A percentile compares a stretch with the other conserved stretches of the same genome.
Conservation (phyloP, 30 jellyfish, hydroid and myxozoan species). For the Cassiopea andromeda region DNA sequence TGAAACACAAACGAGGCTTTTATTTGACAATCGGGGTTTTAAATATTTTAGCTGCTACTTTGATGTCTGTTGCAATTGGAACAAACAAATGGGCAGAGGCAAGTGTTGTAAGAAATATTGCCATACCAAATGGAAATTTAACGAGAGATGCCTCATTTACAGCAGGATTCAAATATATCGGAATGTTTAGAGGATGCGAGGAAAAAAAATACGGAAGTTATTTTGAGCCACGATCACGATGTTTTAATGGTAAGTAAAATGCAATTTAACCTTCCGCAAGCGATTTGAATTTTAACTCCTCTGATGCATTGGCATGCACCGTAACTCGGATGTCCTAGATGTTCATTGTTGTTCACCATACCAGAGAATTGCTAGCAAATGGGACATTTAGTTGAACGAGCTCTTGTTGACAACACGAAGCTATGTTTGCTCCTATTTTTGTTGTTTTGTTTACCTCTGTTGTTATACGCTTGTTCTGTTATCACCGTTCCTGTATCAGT, state of each 20-base stretch:
- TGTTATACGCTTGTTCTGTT: no score
- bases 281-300: neutral
- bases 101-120: conserved; percentile 30
- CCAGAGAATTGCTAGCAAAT: no score
- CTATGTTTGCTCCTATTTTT: no score
- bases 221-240: conserved; percentile 40
- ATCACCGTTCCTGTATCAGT: no score
- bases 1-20: conserved; percentile 48
- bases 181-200: conserved; percentile 79
- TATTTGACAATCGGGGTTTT: conserved; percentile 21
- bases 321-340: no score
- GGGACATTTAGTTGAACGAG: no score
- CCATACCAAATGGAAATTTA: neutral
- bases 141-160: neutral
- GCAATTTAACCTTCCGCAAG: neutral
- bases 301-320: no score
- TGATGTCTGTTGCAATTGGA: conserved; percentile 56
- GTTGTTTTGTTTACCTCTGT: no score
- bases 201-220: conserved; percentile 60
- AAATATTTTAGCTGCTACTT: conserved; percentile 13
- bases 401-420: no score
- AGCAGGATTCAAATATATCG: conserved; percentile 72
- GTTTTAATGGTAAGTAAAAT: conserved; percentile 62
- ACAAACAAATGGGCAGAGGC: conserved; percentile 72
- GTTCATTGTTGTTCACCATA: no score